Percentiles rank a stretch among this genome's conserved stretches.
phyloP scores from a whole-genome alignment of 2,888 invertebrate species.

The Halictus ligatus region DNA sequence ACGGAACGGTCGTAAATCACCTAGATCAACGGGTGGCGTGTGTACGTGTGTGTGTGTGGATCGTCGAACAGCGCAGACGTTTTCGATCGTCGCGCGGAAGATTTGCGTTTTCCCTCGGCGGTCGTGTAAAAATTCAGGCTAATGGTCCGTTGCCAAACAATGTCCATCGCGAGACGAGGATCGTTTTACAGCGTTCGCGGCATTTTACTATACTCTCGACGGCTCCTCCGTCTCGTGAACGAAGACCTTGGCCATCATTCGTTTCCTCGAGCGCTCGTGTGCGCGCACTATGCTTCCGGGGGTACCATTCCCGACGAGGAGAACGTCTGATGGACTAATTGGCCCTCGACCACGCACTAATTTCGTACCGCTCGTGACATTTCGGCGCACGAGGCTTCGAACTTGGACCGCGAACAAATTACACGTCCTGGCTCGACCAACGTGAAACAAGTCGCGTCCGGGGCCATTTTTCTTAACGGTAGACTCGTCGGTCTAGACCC shows the following conservation, averaged over 20 bases:
- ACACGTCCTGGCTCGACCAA: constrained; percentile 2
- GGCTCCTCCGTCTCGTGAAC: neutral
- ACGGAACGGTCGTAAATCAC: neutral
- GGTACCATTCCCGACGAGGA: constrained; percentile 8
- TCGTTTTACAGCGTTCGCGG: neutral
- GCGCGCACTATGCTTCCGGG: neutral
- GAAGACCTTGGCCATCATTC: neutral
- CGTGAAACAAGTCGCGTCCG: neutral
- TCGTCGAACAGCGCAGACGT: neutral
- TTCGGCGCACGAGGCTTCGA: constrained; percentile 28
- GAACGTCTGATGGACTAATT: constrained; percentile 25
- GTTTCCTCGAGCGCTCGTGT: constrained; percentile 34
- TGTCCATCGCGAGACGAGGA: neutral
- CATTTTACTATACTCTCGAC: neutral
- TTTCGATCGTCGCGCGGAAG: neutral
- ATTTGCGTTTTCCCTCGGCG: neutral
- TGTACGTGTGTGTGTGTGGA: neutral
- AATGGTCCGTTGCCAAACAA: neutral
- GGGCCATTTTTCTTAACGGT: neutral
- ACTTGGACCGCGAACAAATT: constrained; percentile 29
- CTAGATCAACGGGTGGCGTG: neutral
- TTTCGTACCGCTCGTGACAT: constrained; percentile 41
- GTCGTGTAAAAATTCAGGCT: neutral
- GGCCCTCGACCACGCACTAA: constrained; percentile 36
- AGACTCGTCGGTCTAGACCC: neutral